These are phyloP conservation scores for Delphinus delphis DNA, from an alignment of 2,113 vertebrate species.

Conservation along the genomic window DNA sequence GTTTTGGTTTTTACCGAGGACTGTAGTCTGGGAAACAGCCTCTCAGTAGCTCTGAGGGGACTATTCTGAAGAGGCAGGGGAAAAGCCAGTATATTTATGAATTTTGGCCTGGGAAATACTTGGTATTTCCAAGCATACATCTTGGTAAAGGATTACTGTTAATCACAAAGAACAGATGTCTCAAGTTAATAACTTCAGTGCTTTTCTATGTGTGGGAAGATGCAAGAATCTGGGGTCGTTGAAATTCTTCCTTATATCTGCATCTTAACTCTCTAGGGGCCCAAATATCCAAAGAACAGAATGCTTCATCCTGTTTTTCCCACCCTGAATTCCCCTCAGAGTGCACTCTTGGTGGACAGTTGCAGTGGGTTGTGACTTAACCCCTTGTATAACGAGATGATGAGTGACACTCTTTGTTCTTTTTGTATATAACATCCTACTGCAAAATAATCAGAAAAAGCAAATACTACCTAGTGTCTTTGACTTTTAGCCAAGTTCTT, in stretches of 20 bases:
- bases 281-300: neutral
- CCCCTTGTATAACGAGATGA: neutral
- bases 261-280: neutral
- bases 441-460: neutral
- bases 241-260: neutral
- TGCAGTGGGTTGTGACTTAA: neutral
- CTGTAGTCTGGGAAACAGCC: neutral
- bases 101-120: neutral
- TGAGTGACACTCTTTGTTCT: neutral
- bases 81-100: neutral
- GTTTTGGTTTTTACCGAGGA: neutral
- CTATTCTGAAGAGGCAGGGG: neutral
- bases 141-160: neutral
- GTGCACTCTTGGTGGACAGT: neutral
- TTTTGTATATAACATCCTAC: neutral
- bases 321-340: neutral
- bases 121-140: neutral
- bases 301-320: neutral
- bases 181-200: neutral
- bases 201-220: neutral
- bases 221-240: neutral
- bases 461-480: neutral
- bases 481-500: neutral
- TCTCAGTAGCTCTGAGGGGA: neutral
- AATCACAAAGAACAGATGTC: neutral